A percentile compares a stretch with the other conserved stretches of the same genome.
phyloP scores from a whole-genome alignment of 2,797 vertebrate species.

The Mallotus villosus region DNA sequence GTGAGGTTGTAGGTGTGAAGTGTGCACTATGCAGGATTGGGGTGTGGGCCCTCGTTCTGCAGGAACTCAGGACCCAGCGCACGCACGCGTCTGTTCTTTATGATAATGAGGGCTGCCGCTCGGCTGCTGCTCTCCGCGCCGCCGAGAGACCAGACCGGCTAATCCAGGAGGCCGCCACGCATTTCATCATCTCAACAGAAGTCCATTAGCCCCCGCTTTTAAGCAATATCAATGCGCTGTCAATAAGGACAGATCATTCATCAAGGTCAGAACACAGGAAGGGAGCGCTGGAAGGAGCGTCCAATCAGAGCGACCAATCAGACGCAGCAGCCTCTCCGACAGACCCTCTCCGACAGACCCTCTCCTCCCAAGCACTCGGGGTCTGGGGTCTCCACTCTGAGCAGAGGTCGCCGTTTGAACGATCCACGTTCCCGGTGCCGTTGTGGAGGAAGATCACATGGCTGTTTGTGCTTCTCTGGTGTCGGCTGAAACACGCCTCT shows the following conservation, averaged over 20 bases:
- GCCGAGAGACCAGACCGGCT: conserved; percentile 70
- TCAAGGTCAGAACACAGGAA: conserved; percentile 74
- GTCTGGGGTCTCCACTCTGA: conserved; percentile 5
- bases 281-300: conserved; percentile 5
- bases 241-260: conserved; percentile 76
- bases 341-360: conserved; percentile 51
- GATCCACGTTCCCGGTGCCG: too few relatives aligned
- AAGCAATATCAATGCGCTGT: conserved; percentile 77
- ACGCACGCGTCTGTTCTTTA: conserved; percentile 74
- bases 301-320: conserved; percentile 56
- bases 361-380: conserved; percentile 49
- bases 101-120: conserved; percentile 71
- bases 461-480: conserved; percentile 28
- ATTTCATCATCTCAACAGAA: conserved; percentile 78
- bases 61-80: conserved; percentile 74
- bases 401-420: too few relatives aligned
- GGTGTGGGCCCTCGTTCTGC: conserved; percentile 8
- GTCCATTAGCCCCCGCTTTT: conserved; percentile 73
- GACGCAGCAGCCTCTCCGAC: conserved; percentile 45
- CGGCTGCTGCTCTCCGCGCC: conserved; percentile 17
- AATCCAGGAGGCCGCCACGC: conserved; percentile 71
- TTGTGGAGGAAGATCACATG: background rate
- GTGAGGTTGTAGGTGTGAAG: background rate
- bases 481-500: conserved; percentile 10
- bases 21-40: conserved; percentile 1